These are phyloP conservation scores for Mionectes macconnelli DNA, from an alignment of 2,113 vertebrate species.

Conservation along the genomic window DNA sequence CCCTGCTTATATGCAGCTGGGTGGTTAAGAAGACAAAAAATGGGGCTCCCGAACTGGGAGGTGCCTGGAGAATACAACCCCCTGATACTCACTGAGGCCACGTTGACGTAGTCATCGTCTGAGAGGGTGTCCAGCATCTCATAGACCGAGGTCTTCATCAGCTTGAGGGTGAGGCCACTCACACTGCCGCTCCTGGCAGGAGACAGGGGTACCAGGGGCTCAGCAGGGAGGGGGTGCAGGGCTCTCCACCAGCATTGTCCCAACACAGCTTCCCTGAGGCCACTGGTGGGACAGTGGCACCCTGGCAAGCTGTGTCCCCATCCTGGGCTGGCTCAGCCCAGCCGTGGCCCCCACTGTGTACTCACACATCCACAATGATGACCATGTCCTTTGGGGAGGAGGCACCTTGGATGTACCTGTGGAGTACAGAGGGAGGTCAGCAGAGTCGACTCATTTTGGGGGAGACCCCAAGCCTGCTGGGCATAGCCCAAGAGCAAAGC, in stretches of 20 bases:
- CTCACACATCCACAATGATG: slow-evolving; percentile 99
- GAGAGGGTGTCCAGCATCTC: slow-evolving; percentile 95
- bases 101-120: slow-evolving; percentile 93
- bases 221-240: fast-evolving
- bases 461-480: fast-evolving
- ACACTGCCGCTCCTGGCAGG: slow-evolving; percentile 91
- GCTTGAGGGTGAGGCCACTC: slow-evolving; percentile 92
- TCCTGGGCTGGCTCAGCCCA: background rate
- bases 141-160: slow-evolving; percentile 92
- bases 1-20: background rate
- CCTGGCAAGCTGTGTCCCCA: fast-evolving
- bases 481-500: background rate
- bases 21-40: background rate
- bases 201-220: background rate
- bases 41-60: background rate
- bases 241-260: background rate
- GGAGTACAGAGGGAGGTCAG: background rate
- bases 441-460: fast-evolving
- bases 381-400: slow-evolving; percentile 99
- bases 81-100: slow-evolving; percentile 75
- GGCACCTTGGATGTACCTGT: slow-evolving; percentile 97
- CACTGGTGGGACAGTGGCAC: background rate
- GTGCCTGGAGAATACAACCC: background rate
- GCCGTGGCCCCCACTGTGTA: background rate
- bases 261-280: background rate